Percentiles rank a stretch among this genome's conserved stretches.
These are phyloP conservation scores for Lasiurus cinereus DNA, from an alignment of 2,113 vertebrate genomes.

Conservation along the genomic window DNA sequence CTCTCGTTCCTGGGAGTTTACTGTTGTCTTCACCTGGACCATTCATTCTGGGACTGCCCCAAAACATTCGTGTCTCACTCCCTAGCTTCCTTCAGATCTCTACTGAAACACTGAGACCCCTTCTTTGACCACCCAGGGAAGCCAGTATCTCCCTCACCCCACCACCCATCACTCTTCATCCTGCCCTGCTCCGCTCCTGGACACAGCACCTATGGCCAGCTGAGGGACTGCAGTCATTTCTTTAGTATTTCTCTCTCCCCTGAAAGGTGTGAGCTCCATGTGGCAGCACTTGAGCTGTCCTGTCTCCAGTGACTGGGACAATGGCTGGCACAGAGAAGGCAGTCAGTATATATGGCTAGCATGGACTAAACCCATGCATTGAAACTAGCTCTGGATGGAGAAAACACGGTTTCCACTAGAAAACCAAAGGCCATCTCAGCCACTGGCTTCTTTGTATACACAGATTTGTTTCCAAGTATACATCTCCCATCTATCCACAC, in stretches of 20 bases:
- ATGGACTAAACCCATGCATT: neutral
- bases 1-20: too few species aligned
- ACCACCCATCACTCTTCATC: accelerated
- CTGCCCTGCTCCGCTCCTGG: accelerated
- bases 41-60: neutral
- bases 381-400: neutral
- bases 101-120: neutral
- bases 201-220: accelerated
- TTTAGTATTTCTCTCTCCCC: neutral
- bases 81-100: neutral
- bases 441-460: neutral
- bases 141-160: accelerated
- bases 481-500: neutral
- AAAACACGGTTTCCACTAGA: neutral
- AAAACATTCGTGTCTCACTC: neutral
- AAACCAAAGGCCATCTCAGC: neutral
- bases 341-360: neutral
- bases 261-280: neutral
- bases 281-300: neutral
- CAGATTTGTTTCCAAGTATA: neutral
- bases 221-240: neutral
- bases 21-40: neutral
- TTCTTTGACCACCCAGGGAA: neutral
- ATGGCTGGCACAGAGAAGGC: neutral
- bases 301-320: neutral